These are phyloP conservation scores for Diorhabda sublineata DNA, from an alignment of 1,140 invertebrate genomes.

Conservation along the genomic window DNA sequence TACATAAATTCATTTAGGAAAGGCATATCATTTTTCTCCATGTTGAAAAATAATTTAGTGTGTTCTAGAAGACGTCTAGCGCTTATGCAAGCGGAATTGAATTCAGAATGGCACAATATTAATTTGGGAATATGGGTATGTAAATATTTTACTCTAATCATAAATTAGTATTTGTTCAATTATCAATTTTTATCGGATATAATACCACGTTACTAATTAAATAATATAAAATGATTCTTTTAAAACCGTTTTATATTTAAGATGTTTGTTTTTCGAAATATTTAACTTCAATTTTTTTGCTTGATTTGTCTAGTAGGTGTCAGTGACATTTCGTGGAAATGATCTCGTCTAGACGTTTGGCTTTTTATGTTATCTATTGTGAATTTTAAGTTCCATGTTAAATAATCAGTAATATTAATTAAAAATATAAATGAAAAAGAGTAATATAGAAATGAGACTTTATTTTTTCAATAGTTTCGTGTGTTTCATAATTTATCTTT, in stretches of 20 bases:
- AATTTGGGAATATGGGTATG: slow-evolving; percentile 39
- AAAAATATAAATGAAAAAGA: no score
- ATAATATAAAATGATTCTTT: not conserved
- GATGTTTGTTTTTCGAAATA: not conserved
- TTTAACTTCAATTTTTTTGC: not conserved
- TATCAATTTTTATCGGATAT: not conserved
- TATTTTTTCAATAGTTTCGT: no score
- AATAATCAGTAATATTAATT: no score
- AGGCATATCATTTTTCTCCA: no score
- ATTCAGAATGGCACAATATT: slow-evolving; percentile 35
- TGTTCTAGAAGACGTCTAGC: slow-evolving; percentile 6
- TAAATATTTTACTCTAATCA: slow-evolving; percentile 4
- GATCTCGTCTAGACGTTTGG: no score
- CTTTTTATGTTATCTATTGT: no score
- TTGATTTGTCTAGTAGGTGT: not conserved
- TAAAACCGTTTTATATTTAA: not conserved
- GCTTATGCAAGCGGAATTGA: slow-evolving; percentile 29
- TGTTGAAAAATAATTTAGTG: not conserved
- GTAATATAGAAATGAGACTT: no score
- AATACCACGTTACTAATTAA: not conserved
- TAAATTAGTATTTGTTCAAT: not conserved
- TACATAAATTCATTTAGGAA: no score
- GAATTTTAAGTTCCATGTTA: no score
- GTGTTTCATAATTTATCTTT: no score
- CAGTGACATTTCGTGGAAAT: not conserved